Evolutionary conservation across 2,797 vertebrate genomes (phyloP).

Genomic region (Myotis vivesi): DNA sequence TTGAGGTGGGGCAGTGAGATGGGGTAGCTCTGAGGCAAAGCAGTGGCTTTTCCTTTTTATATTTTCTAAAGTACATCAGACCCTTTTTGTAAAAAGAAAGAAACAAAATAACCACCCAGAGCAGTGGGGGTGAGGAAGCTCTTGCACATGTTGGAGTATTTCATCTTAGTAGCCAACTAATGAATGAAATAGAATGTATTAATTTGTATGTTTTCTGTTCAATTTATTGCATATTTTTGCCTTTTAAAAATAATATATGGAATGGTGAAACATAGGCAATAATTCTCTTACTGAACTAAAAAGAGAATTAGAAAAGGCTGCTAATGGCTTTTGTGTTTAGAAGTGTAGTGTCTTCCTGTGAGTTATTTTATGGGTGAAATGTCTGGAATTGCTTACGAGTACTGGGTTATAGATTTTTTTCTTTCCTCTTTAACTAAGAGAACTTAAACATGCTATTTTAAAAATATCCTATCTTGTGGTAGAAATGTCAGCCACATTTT

Average conservation of each 20-base stretch:
- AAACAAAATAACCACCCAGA: background rate
- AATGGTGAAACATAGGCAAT: background rate
- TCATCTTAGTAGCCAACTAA: background rate
- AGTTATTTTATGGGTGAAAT: slow-evolving; percentile 61
- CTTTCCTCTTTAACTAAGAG: background rate
- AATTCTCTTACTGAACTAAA: slow-evolving; percentile 49
- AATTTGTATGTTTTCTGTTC: slow-evolving; percentile 36
- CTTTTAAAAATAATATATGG: slow-evolving; percentile 17
- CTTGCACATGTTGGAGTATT: background rate
- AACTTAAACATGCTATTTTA: slow-evolving; percentile 50
- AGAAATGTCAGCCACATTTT: slow-evolving; percentile 70
- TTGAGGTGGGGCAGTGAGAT: background rate
- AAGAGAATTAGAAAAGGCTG: slow-evolving; percentile 55
- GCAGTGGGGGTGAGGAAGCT: background rate
- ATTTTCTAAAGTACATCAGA: background rate
- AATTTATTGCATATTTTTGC: slow-evolving; percentile 37
- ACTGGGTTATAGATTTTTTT: slow-evolving; percentile 25
- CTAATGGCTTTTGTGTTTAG: slow-evolving; percentile 56
- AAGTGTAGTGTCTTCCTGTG: slow-evolving; percentile 53
- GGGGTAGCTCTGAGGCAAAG: background rate
- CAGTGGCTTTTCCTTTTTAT: background rate
- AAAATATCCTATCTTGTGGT: slow-evolving; percentile 43
- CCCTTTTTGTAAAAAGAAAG: background rate
- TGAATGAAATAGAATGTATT: slow-evolving; percentile 44
- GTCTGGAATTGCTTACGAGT: slow-evolving; percentile 62